phyloP scores from a whole-genome alignment of 2,113 vertebrate species.

The Mystacornis crossleyi region DNA sequence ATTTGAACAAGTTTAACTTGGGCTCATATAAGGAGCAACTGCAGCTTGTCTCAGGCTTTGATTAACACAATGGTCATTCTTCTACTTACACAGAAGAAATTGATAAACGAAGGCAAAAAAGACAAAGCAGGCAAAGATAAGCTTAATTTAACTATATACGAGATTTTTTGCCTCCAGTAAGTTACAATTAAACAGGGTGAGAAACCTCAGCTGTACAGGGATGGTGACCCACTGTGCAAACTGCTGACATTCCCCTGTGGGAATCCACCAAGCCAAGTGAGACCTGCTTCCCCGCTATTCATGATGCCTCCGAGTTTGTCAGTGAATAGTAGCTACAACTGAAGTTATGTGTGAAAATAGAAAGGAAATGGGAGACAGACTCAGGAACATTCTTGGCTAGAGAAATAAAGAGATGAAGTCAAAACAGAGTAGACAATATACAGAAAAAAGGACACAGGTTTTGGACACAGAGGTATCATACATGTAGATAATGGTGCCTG shows the following conservation, averaged over 20 bases:
- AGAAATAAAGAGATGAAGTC: neutral
- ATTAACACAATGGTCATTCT: neutral
- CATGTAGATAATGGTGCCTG: neutral
- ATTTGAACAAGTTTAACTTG: neutral
- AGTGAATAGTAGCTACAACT: neutral
- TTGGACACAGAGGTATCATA: neutral
- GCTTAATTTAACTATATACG: neutral
- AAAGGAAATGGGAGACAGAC: neutral
- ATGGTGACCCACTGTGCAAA: neutral
- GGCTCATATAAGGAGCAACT: neutral
- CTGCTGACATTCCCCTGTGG: neutral
- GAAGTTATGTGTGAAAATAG: neutral
- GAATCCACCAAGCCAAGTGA: neutral
- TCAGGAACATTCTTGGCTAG: neutral
- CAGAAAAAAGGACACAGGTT: neutral
- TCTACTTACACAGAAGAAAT: neutral
- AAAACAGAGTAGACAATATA: neutral
- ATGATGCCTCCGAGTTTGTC: neutral
- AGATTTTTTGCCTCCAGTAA: neutral
- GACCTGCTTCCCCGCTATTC: neutral
- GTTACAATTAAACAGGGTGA: neutral
- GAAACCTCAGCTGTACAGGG: neutral
- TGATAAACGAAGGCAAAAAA: neutral
- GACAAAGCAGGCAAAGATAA: neutral
- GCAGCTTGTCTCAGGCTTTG: neutral